Evolutionary conservation across 37 sponge, comb jelly and placozoan genomes (phyloP), one percentile per base, ranked within the genome.

Genomic region (Ephydatia muelleri): DNA sequence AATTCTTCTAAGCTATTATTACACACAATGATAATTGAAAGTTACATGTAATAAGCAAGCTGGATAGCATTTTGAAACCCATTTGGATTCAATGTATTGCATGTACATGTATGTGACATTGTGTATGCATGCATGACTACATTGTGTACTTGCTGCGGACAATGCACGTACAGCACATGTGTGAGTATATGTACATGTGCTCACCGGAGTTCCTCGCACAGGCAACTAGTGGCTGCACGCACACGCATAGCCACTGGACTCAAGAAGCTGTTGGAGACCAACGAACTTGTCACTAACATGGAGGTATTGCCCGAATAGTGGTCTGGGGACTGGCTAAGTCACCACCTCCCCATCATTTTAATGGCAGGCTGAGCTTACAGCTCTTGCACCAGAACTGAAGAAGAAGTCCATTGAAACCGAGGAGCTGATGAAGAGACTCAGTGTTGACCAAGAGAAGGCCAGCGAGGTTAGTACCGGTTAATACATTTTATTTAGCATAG

Each of bases 211-310:
- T n/a, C n/a, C n/a, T n/a, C n/a, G n/a, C n/a, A 36, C 80, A 94
- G 92, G 67, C 97, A 97, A 85, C 82, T 99, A 31, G 83, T 85
- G 12, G 68, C 75, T 3, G 79, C 97, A 36, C 49, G 97, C 67
- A 94, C 96, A 67, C 76, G 99, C 5, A 94, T 99, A 68, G 94
- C 92, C 9, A 99, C 97, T 80, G 99, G 99, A 32, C 72, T 99
- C 76, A 91, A 93, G 89, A 99, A 99, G 76, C 79, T 99, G 40
- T 80, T 94, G 12, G 99, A 99, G 68, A 99, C 99, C 37, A 99
- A 99, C 83, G 96, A 93, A 38, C 91, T 95, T 28, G 99, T 99
- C 31, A 89, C 93, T 28, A 92, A 91, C 32, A 97, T 96, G 99
- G 88, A 95, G 84, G 91, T 88, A 78, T 23, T 70, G 32, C 11